Evolutionary conservation across 2,113 vertebrate genomes (phyloP).

Genomic region (Nerophis ophidion): DNA sequence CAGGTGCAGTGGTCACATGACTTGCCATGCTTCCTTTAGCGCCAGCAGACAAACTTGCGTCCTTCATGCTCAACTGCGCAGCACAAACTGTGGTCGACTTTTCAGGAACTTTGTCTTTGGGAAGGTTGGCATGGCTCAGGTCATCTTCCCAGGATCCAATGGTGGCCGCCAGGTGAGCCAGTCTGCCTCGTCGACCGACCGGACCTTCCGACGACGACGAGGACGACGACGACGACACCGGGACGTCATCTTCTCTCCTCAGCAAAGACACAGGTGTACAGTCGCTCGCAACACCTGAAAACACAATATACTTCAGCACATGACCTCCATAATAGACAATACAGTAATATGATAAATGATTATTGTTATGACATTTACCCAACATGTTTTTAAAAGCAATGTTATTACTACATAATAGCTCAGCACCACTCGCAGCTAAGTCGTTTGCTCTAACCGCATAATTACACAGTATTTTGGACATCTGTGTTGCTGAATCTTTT

Average conservation of each 20-base stretch:
- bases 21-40: slow-evolving; percentile 66
- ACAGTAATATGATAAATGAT: too few species aligned
- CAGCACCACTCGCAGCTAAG: too few species aligned
- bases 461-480: too few species aligned
- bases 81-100: slow-evolving; percentile 77
- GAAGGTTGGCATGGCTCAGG: slow-evolving; percentile 75
- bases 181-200: slow-evolving; percentile 78
- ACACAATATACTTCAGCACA: too few species aligned
- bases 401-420: too few species aligned
- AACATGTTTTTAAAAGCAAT: too few species aligned
- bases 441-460: too few species aligned
- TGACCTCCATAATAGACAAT: too few species aligned
- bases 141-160: slow-evolving; percentile 97
- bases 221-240: slow-evolving; percentile 25
- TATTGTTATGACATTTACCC: too few species aligned
- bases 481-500: too few species aligned
- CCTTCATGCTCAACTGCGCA: slow-evolving; percentile 69
- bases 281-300: slow-evolving; percentile 30
- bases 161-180: slow-evolving; percentile 91
- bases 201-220: slow-evolving; percentile 66
- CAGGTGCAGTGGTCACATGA: slow-evolving; percentile 55
- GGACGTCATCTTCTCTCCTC: slow-evolving; percentile 43
- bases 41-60: slow-evolving; percentile 49
- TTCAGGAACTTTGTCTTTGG: slow-evolving; percentile 72
- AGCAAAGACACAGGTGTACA: slow-evolving; percentile 41